A percentile compares a stretch with the other conserved stretches of the same genome.
Conservation (phyloP, 2,797 vertebrate species). For the Peromyscus eremicus region DNA sequence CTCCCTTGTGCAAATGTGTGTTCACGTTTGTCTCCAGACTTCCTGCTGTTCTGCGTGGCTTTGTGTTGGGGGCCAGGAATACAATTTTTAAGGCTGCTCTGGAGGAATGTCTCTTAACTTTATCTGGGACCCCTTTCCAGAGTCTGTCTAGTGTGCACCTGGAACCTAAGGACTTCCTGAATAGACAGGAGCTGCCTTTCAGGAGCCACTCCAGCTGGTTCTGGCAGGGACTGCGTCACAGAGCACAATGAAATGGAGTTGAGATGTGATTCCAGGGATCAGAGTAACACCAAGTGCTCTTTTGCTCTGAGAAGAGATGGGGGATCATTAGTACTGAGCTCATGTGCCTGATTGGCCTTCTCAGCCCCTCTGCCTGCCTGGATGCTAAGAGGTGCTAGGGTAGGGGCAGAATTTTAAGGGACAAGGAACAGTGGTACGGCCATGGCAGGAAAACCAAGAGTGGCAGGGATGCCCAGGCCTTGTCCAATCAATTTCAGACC, state of each 20-base stretch:
- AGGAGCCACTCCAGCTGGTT: neutral
- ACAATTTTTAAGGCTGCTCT: neutral
- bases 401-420: neutral
- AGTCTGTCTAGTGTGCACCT: neutral
- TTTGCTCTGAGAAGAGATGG: neutral
- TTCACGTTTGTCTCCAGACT: neutral
- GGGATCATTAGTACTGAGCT: fast-evolving
- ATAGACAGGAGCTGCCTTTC: slow-evolving; percentile 22
- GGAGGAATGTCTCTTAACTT: neutral
- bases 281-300: neutral
- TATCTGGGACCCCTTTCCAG: neutral
- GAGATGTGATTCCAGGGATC: slow-evolving; percentile 5
- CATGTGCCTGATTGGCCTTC: slow-evolving; percentile 34
- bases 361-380: neutral
- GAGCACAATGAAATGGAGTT: slow-evolving; percentile 17
- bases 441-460: neutral
- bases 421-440: neutral
- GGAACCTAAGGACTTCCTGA: neutral
- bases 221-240: slow-evolving; percentile 74
- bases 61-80: neutral
- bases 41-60: slow-evolving; percentile 14
- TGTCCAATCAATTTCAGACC: slow-evolving; percentile 52
- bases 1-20: neutral
- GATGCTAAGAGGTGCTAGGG: neutral
- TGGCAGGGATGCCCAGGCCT: neutral